A percentile compares a stretch with the other conserved stretches of the same genome.
phyloP scores from a whole-genome alignment of 2,113 vertebrate genomes.

The Lepisosteus osseus region DNA sequence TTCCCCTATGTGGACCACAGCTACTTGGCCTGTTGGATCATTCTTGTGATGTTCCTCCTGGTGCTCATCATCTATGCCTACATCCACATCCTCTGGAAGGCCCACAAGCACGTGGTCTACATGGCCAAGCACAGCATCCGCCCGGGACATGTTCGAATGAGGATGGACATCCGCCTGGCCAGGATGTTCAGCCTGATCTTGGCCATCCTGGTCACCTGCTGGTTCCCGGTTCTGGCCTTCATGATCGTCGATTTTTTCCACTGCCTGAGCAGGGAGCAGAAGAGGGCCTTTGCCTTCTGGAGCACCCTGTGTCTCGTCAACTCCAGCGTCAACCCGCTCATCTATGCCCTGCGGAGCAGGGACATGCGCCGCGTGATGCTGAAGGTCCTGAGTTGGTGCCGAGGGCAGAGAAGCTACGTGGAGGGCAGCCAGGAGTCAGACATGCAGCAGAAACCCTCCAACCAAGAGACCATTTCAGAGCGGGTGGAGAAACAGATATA shows the following conservation, averaged over 20 bases:
- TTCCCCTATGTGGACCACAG: conserved; percentile 75
- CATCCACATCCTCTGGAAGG: conserved; percentile 76
- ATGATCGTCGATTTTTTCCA: conserved; percentile 72
- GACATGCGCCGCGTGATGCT: conserved; percentile 64
- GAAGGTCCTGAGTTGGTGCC: neutral
- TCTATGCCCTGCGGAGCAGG: conserved; percentile 81
- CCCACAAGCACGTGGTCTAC: conserved; percentile 71
- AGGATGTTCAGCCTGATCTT: conserved; percentile 82
- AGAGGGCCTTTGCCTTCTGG: conserved; percentile 83
- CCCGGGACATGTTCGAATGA: conserved; percentile 64
- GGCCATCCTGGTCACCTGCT: conserved; percentile 74
- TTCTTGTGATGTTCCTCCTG: conserved; percentile 65
- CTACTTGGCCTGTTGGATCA: conserved; percentile 76
- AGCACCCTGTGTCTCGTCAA: conserved; percentile 86
- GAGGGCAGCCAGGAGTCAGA: conserved; percentile 25
- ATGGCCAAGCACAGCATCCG: conserved; percentile 58
- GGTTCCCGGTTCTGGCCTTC: conserved; percentile 77
- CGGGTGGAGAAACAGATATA: conserved; percentile 22
- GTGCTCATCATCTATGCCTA: conserved; percentile 75
- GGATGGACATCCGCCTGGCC: conserved; percentile 83
- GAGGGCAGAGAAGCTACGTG: conserved; percentile 25
- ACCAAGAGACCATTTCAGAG: conserved; percentile 33
- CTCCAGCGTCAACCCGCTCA: conserved; percentile 82
- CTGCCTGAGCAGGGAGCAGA: conserved; percentile 48
- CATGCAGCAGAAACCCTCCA: conserved; percentile 13